These are phyloP conservation scores for Ethmia dodecea DNA, from an alignment of 2,888 invertebrate genomes.

Conservation along the genomic window DNA sequence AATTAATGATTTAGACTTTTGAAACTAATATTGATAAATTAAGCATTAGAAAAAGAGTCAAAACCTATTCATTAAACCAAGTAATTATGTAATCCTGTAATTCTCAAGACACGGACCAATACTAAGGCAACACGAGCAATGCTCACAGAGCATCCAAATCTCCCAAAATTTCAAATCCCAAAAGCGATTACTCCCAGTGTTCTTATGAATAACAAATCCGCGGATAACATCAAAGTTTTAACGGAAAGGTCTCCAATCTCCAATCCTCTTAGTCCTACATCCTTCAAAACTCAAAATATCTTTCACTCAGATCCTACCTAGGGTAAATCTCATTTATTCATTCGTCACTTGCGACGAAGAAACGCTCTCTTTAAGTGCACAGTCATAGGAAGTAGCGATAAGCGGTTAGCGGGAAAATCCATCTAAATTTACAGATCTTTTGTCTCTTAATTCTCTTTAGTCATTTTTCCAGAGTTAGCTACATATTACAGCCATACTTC, in stretches of 20 bases:
- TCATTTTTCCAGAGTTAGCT: not conserved
- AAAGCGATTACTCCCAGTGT: not conserved
- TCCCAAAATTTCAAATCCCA: not conserved
- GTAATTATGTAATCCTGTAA: too few species aligned
- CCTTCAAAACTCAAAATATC: slow-evolving; percentile 6
- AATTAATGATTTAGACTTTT: too few species aligned
- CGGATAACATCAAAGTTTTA: slow-evolving; percentile 1
- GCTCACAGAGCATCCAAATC: too few species aligned
- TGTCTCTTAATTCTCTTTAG: not conserved
- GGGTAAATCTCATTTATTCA: slow-evolving; percentile 13
- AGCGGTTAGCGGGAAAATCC: not conserved
- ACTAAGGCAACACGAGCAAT: too few species aligned
- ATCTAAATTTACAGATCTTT: not conserved
- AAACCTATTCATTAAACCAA: too few species aligned
- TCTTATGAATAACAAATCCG: slow-evolving; percentile 7
- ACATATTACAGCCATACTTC: not conserved
- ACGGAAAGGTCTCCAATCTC: not conserved
- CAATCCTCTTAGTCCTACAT: slow-evolving; percentile 12
- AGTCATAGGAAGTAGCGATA: not conserved
- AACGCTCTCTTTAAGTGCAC: not conserved
- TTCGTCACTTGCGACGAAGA: slow-evolving; percentile 12
- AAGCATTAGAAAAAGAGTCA: too few species aligned
- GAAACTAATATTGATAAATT: too few species aligned
- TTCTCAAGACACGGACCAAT: too few species aligned
- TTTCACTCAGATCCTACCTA: slow-evolving; percentile 7